Evolutionary conservation across 53 echinoderm and acorn worm species (phyloP), one percentile per base, ranked within the genome.

Genomic region (Paracentrotus lividus): DNA sequence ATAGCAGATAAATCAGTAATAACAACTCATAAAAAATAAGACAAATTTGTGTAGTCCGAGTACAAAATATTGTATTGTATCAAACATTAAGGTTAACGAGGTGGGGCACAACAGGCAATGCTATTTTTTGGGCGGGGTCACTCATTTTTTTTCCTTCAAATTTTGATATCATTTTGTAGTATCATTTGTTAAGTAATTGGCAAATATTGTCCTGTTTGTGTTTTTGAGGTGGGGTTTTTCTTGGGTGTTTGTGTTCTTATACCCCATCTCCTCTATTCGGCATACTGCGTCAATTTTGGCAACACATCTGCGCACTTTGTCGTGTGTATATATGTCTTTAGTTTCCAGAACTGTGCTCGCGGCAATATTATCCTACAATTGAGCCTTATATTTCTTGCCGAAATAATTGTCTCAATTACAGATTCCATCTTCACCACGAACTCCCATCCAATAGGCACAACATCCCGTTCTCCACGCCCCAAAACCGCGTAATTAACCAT

Each of bases 371-470:
- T 44, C 27, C 47, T 12, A 85, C 47, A 49, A 47, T 51, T 51
- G 47, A 49, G 26, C 85, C 12, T 8, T 47, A 29, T 85, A 47
- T 51, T 51, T 31, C 32, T 85, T 29, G 26, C 85, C 85, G 29
- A 85, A 85, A 85, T 85, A 47, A 85, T 85, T 85, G 85, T 85
- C 85, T 85, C 85, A 85, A 85, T 85, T 85, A 85, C 85, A 85
- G 51, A 1, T 47, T 85, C 51, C 15, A 85, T 49, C 47, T 47
- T 49, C 20, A 49, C 49, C 51, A 49, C 20, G 26, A 26, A 27
- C 85, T 85, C 51, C 47, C 85, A n/a, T 85, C 85, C 26, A n/a
- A 47, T 49, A 16, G 5, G 29, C 18, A 26, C 47, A 47, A 26
- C 47, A 47, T 20, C n/a, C 8, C 10, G 47, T 51, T 85, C 49